phyloP scores from a whole-genome alignment of 2,888 invertebrate species.

The Ichneumon xanthorius region DNA sequence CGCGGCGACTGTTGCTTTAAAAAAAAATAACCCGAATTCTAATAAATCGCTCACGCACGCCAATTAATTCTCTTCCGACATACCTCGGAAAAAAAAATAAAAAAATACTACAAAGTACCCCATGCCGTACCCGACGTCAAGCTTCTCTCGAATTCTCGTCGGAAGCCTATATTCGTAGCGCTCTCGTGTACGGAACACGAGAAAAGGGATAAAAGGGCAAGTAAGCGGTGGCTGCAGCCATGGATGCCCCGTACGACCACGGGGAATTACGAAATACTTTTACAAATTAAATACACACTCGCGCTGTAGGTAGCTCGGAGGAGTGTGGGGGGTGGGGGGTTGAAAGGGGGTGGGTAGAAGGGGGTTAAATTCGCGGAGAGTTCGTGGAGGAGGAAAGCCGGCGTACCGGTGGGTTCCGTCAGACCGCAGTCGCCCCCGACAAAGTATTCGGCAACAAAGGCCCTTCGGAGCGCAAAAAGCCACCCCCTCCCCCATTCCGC shows the following conservation, averaged over 20 bases:
- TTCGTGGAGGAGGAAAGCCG: conserved; percentile 60
- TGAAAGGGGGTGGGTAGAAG: conserved; percentile 40
- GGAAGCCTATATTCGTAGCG: conserved; percentile 57
- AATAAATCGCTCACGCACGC: conserved; percentile 61
- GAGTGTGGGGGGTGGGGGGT: too few species aligned
- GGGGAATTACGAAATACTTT: conserved; percentile 82
- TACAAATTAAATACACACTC: conserved; percentile 82
- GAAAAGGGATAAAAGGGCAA: conserved; percentile 69
- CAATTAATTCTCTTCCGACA: conserved; percentile 64
- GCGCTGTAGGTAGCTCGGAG: conserved; percentile 53
- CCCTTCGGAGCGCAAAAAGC: conserved; percentile 67
- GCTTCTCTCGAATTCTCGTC: conserved; percentile 63
- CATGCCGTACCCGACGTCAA: conserved; percentile 43
- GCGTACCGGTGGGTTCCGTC: conserved; percentile 78
- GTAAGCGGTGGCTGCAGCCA: conserved; percentile 56
- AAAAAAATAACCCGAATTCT: conserved; percentile 56
- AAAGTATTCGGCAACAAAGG: conserved; percentile 82
- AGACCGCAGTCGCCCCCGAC: conserved; percentile 81
- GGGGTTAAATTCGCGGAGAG: conserved; percentile 58
- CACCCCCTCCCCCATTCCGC: conserved; percentile 70
- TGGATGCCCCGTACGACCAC: conserved; percentile 74
- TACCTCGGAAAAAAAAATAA: conserved; percentile 46
- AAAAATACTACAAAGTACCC: conserved; percentile 52
- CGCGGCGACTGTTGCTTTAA: conserved; percentile 4
- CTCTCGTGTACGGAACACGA: conserved; percentile 60